Conservation (phyloP, 1,140 invertebrate species). For the Homarus americanus region DNA sequence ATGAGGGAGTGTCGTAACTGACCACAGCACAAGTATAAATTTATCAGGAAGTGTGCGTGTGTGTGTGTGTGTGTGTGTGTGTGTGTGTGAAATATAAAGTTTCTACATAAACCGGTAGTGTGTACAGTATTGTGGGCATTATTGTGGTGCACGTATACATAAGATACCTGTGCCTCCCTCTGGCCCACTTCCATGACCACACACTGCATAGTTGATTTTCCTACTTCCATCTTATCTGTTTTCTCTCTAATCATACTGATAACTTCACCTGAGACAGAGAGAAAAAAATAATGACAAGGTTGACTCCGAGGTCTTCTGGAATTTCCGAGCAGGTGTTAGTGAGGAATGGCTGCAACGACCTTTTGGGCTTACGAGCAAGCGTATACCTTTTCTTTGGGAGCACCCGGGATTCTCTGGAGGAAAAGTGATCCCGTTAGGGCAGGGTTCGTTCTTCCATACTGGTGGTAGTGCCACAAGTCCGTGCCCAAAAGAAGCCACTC, state of each 20-base stretch:
- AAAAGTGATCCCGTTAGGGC: conserved; percentile 58
- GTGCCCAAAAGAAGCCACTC: conserved; percentile 34
- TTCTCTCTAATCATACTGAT: background rate
- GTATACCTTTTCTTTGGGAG: background rate
- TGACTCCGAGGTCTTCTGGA: background rate
- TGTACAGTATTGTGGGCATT: background rate
- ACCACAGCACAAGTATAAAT: too few relatives aligned
- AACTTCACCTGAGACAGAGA: background rate
- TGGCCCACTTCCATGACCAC: background rate
- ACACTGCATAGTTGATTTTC: background rate
- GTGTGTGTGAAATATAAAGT: background rate
- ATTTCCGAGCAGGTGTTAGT: conserved; percentile 36
- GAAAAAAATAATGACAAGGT: background rate
- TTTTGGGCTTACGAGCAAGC: background rate
- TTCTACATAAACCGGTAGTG: background rate
- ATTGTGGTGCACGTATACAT: background rate
- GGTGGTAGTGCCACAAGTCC: conserved; percentile 22
- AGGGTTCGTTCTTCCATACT: conserved; percentile 31
- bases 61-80: too few relatives aligned
- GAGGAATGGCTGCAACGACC: background rate
- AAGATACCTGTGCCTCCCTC: background rate
- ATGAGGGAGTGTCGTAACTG: too few relatives aligned
- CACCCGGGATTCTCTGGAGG: conserved; percentile 17
- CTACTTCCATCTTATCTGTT: background rate
- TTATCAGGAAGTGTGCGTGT: too few relatives aligned